Evolutionary conservation across 2,113 vertebrate species (phyloP).

Genomic region (Pseudorasbora parva): DNA sequence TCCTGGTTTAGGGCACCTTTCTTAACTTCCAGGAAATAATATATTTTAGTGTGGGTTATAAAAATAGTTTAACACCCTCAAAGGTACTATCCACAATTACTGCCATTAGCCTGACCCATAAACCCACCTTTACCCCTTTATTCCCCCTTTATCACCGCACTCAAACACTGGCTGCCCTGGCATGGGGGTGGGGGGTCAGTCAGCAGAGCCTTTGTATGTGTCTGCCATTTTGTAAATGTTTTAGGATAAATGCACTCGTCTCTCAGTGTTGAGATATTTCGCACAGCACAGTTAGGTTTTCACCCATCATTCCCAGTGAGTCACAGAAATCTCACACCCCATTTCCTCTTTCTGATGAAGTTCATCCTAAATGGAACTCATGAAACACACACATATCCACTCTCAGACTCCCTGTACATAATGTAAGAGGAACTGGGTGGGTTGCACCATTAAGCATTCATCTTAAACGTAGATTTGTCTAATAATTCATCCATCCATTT

Average conservation of each 20-base stretch:
- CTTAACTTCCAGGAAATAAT: constrained; percentile 65
- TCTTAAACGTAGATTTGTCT: neutral
- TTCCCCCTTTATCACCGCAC: constrained; percentile 45
- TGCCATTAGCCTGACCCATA: constrained; percentile 69
- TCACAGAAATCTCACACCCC: neutral
- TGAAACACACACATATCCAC: neutral
- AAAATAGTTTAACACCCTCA: constrained; percentile 79
- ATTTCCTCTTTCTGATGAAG: neutral
- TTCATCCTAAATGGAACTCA: neutral
- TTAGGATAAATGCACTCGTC: neutral
- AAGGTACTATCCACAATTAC: constrained; percentile 71
- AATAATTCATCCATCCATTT: neutral
- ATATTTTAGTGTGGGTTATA: constrained; percentile 69
- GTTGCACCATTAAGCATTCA: neutral
- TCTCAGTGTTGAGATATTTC: neutral
- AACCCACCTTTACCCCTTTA: constrained; percentile 71
- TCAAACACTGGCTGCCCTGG: constrained; percentile 27
- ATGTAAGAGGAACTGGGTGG: neutral
- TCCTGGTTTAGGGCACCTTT: constrained; percentile 68
- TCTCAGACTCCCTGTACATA: neutral
- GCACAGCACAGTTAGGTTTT: neutral
- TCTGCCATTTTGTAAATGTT: neutral
- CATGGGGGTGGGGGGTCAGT: constrained; percentile 1
- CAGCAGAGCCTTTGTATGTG: neutral
- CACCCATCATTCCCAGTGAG: neutral